Base-by-base conservation (phyloP, 2,113 vertebrate genomes). In the Pseudorectes ferrugineus region DNA sequence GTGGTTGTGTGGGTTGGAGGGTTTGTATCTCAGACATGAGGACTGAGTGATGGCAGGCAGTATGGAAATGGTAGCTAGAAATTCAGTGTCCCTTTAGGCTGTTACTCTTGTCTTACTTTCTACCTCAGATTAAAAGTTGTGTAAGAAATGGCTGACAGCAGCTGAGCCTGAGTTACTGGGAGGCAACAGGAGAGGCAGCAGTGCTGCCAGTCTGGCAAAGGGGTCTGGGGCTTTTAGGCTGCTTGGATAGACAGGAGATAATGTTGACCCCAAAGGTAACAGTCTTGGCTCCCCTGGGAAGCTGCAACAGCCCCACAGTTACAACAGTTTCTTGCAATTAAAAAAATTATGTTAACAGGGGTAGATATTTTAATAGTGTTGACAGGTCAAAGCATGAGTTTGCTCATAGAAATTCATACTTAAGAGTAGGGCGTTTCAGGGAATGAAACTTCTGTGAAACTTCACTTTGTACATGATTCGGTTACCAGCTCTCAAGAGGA, bases 361-460 rank as follows among this genome's bases (percentile, higher is more conserved):
- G 15, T 48, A 52, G 77, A 42, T 82, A 24, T 38, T 75, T 72
- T 75, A 38, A 51, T 85, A 38, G 52, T 6, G 17, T 63, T 71
- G 51, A 22, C 90, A 88, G 90, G 82, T 89, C 66, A 73, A 66
- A 93, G 85, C 88, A 89, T 49, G 95, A 89, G 31, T 87, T 87
- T 78, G 61, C 65, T 87, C 8, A 4, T 14, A 28, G 59, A 35
- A 38, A 5, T 46, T 85, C 24, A 7, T 71, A n/a, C 36, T 49
- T 33, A 3, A 17, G 35, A 62, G 35, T 24, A 75, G 66, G 5
- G 22, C 12, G 14, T 79, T 93, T 76, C 78, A 85, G 75, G 71
- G 62, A 31, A 33, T 29, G 24, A 71, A 80, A 33, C n/a, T 45
- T 78, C 40, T 33, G 46, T 20, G 80, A 71, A 15, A 67, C 66